Evolutionary conservation across 1,140 invertebrate genomes (phyloP).

Genomic region (Nixonia krombeini): DNA sequence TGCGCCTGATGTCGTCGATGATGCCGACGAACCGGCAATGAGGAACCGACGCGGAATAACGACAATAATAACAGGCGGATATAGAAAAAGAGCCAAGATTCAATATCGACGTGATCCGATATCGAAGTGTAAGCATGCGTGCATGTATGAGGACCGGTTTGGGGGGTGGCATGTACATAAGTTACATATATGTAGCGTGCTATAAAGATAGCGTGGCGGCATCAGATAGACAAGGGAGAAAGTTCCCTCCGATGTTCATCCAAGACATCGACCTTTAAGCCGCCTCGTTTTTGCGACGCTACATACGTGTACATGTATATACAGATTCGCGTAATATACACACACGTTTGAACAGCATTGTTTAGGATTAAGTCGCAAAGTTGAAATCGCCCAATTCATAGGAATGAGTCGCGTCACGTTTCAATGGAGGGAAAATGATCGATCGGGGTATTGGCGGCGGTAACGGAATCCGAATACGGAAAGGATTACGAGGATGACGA

Average conservation of each 20-base stretch:
- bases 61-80: conserved; percentile 37
- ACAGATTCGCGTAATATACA: too few relatives aligned
- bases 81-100: conserved; percentile 24
- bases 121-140: conserved; percentile 37
- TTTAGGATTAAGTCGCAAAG: conserved; percentile 17
- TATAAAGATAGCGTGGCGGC: conserved; percentile 42
- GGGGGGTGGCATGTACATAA: conserved; percentile 43
- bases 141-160: conserved; percentile 18
- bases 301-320: too few relatives aligned
- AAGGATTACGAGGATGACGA: too few relatives aligned
- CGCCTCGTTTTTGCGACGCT: background rate
- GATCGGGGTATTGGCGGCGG: too few relatives aligned
- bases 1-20: too few relatives aligned
- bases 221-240: conserved; percentile 36
- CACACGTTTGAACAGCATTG: conserved; percentile 8
- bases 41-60: conserved; percentile 44
- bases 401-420: too few relatives aligned
- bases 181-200: conserved; percentile 42
- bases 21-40: conserved; percentile 47
- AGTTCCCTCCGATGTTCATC: conserved; percentile 34
- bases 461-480: too few relatives aligned
- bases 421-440: too few relatives aligned
- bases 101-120: conserved; percentile 47
- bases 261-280: conserved; percentile 20
- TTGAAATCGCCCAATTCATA: background rate